These are phyloP conservation scores for Podarcis cretensis DNA, from an alignment of 2,113 vertebrate species.

Conservation along the genomic window DNA sequence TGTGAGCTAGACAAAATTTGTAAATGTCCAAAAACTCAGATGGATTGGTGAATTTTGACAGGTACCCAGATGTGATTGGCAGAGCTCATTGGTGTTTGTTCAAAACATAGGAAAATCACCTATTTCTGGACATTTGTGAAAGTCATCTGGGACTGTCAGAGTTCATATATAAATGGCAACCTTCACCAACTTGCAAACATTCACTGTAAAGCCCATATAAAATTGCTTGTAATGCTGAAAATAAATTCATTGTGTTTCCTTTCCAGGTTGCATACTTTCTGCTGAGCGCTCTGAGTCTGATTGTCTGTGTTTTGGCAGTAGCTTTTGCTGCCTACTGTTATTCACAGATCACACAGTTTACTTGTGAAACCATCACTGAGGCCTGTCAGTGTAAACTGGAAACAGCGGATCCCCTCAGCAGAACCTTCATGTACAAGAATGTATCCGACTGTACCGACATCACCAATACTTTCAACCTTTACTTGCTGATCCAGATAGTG, in stretches of 20 bases:
- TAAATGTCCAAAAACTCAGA: not conserved
- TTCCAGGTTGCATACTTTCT: slow-evolving; percentile 91
- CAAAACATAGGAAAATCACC: not conserved
- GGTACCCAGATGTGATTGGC: not conserved
- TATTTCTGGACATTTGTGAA: not conserved
- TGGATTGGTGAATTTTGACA: not conserved
- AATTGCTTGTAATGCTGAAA: not conserved
- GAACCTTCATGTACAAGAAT: slow-evolving; percentile 84
- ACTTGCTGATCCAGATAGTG: slow-evolving; percentile 87
- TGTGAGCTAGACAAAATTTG: not conserved
- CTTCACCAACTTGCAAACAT: not conserved
- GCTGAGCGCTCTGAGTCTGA: slow-evolving; percentile 84
- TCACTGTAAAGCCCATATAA: not conserved
- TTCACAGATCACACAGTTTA: slow-evolving; percentile 78
- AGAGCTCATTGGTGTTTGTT: not conserved
- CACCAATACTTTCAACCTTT: slow-evolving; percentile 82
- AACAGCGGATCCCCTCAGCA: slow-evolving; percentile 82
- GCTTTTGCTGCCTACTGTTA: slow-evolving; percentile 89
- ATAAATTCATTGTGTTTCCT: not conserved
- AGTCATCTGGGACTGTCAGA: not conserved
- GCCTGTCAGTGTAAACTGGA: slow-evolving; percentile 88
- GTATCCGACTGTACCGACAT: slow-evolving; percentile 81
- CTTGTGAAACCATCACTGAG: slow-evolving; percentile 64
- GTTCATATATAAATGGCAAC: not conserved
- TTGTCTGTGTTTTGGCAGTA: slow-evolving; percentile 84